Percentiles rank a stretch among this genome's conserved stretches.
phyloP scores from a whole-genome alignment of 2,797 vertebrate genomes.

The Gymnoscopelus braueri region DNA sequence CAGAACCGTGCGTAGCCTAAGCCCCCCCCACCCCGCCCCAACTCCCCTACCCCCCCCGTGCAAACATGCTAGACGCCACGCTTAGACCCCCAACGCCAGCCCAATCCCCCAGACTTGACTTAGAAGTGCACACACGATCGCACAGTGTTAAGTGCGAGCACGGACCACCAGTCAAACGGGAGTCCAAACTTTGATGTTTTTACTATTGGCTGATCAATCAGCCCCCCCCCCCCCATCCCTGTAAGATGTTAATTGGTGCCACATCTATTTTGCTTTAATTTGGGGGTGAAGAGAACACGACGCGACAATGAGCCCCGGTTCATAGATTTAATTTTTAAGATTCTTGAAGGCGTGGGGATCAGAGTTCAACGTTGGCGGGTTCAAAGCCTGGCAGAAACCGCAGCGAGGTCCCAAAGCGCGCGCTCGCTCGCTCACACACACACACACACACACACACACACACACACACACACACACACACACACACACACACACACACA shows the following conservation, averaged over 20 bases:
- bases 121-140: conserved; percentile 36
- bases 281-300: conserved; percentile 41
- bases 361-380: conserved; percentile 22
- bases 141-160: conserved; percentile 7
- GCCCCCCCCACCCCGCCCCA: too few relatives aligned
- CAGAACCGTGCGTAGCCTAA: conserved; percentile 27
- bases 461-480: conserved; percentile 56
- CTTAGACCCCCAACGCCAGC: conserved; percentile 42
- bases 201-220: conserved; percentile 74
- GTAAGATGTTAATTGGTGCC: conserved; percentile 74
- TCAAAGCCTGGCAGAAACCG: conserved; percentile 69
- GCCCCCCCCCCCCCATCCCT: conserved; percentile 50
- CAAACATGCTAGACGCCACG: conserved; percentile 61
- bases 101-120: conserved; percentile 14
- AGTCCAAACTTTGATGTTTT: conserved; percentile 80
- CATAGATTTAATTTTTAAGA: conserved; percentile 65
- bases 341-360: conserved; percentile 35
- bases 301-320: conserved; percentile 64
- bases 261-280: conserved; percentile 32
- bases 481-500: conserved; percentile 39
- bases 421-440: conserved; percentile 5
- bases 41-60: conserved; percentile 10
- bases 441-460: conserved; percentile 33
- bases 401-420: conserved; percentile 58
- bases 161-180: conserved; percentile 59